phyloP scores from a whole-genome alignment of 2,797 vertebrate species.

The Labroides dimidiatus region DNA sequence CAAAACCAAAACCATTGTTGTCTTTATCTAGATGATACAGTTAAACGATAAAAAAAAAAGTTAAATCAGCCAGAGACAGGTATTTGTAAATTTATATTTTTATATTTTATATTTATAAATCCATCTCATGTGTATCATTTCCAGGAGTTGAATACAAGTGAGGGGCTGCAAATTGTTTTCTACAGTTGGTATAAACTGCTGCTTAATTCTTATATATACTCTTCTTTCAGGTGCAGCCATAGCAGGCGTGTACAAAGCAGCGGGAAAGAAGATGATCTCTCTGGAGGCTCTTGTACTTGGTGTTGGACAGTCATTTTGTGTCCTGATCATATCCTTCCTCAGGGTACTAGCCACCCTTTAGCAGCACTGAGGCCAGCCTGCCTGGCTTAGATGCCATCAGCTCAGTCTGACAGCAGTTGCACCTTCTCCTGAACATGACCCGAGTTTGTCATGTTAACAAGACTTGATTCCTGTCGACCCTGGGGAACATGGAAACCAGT shows the following conservation, averaged over 20 bases:
- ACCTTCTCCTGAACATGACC: background rate
- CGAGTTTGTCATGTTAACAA: background rate
- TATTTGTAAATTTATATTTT: background rate
- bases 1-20: background rate
- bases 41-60: background rate
- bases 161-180: too few relatives aligned
- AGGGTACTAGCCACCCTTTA: slow-evolving; percentile 95
- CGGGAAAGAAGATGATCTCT: slow-evolving; percentile 94
- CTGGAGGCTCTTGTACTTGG: slow-evolving; percentile 94
- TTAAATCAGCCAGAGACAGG: background rate
- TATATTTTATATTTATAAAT: too few relatives aligned
- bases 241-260: slow-evolving; percentile 96
- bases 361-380: slow-evolving; percentile 50
- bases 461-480: slow-evolving; percentile 2
- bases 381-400: background rate
- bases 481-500: slow-evolving; percentile 7
- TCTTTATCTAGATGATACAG: background rate
- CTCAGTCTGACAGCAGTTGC: background rate
- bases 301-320: slow-evolving; percentile 93
- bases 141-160: too few relatives aligned
- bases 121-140: too few relatives aligned
- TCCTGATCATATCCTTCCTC: slow-evolving; percentile 93
- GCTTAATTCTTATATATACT: background rate
- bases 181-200: background rate
- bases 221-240: slow-evolving; percentile 90